Percentiles rank a stretch among this genome's conserved stretches.
phyloP scores from a whole-genome alignment of 2,888 invertebrate genomes.

The Glomeris marginata region DNA sequence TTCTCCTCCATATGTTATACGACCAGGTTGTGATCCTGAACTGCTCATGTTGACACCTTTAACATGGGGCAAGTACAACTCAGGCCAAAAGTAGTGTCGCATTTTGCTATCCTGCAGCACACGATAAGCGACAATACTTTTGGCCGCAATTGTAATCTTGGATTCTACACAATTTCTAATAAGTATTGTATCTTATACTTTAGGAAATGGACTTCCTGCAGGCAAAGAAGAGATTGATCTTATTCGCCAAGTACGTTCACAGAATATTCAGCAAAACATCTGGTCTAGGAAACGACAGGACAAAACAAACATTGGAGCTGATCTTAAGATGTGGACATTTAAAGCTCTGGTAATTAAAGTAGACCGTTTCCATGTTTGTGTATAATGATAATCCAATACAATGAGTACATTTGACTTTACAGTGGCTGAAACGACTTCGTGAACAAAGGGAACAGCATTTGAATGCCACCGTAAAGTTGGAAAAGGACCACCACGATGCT shows the following conservation, averaged over 20 bases:
- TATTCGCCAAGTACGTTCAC: constrained; percentile 51
- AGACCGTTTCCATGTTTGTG: too few species aligned
- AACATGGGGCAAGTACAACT: constrained; percentile 40
- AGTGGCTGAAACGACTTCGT: too few species aligned
- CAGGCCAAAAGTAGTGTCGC: too few species aligned
- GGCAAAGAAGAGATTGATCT: constrained; percentile 45
- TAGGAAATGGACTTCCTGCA: constrained; percentile 43
- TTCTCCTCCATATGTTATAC: constrained; percentile 46
- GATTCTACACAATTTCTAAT: too few species aligned
- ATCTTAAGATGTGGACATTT: background rate
- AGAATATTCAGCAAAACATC: constrained; percentile 34
- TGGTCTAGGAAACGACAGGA: background rate
- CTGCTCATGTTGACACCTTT: constrained; percentile 47
- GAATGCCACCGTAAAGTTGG: too few species aligned
- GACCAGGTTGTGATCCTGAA: constrained; percentile 40
- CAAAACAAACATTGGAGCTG: background rate
- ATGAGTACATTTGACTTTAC: too few species aligned
- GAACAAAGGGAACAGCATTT: too few species aligned
- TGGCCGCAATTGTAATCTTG: too few species aligned
- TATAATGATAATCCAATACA: too few species aligned
- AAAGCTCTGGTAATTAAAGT: constrained; percentile 6
- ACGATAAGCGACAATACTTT: too few species aligned
- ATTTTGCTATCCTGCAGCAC: too few species aligned
- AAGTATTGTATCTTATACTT: background rate
- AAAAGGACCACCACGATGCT: too few species aligned